Base-by-base conservation (phyloP, 2,113 vertebrate species). In the Coracopsis vasa region DNA sequence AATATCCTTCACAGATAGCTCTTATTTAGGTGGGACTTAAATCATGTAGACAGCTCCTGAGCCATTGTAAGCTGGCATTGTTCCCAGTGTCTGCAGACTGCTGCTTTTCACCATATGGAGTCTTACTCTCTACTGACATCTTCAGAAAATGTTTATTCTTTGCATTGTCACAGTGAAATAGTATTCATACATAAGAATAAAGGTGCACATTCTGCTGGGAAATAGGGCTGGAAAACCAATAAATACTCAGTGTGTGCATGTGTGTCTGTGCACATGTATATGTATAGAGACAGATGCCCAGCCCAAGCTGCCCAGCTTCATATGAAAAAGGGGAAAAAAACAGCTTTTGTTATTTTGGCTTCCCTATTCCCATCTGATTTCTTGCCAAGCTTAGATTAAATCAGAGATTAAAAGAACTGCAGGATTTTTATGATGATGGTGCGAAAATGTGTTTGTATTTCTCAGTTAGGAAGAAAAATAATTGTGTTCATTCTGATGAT, bases 211-310 rank as follows among this genome's bases (percentile, higher is more conserved):
- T 27, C 21, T 42, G 24, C 37, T 42, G 16, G 47, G 8, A 62
- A 64, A 74, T 4, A 73, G 64, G 10, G 7, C 11, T 62, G 12
- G 7, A 81, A 88, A 90, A 75, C 8, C 7, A 35, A 25, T 21
- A 74, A 82, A 56, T 18, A 78, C 11, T 21, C 13, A 33, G 3
- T 29, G 20, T 17, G 11, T 6, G 23, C 10, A 7, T 2, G 5
- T 33, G 15, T 53, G 6, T 4, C 11, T 5, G 4, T 33, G 12
- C 2, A 6, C 2, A 6, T 3, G 4, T 4, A 8, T 3, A 5
- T 24, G 23, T 4, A 56, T 2, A 60, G 24, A 86, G 7, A 41
- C 10, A 77, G 27, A 42, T 10, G 58, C 6, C 16, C 16, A 72
- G 24, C 23, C 24, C 37, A 89, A 66, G 13, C 5, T 53, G 11